Percentiles rank a stretch among this genome's conserved stretches.
These are phyloP conservation scores for Argentina silus DNA, from an alignment of 2,797 vertebrate genomes.

Conservation along the genomic window DNA sequence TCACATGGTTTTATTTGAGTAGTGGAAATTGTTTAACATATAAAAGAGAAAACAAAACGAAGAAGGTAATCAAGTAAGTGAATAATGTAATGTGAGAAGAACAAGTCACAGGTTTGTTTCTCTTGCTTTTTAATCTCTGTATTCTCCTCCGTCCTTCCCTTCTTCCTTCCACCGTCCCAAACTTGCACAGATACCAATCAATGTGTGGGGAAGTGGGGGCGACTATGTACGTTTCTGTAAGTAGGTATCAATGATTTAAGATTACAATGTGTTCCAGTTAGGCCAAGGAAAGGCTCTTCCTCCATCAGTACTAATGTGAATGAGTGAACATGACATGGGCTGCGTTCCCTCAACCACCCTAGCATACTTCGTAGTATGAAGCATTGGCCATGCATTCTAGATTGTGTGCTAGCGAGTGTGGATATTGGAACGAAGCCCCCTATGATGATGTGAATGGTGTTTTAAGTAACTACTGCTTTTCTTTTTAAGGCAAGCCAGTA, in stretches of 20 bases:
- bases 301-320: constrained; percentile 1
- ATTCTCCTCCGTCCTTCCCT: constrained; percentile 51
- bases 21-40: constrained; percentile 61
- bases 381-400: no score
- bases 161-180: constrained; percentile 56
- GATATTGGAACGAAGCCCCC: background rate
- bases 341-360: background rate
- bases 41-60: constrained; percentile 55
- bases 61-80: constrained; percentile 53
- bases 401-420: constrained; percentile 38
- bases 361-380: no score
- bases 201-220: constrained; percentile 57
- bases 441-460: constrained; percentile 43
- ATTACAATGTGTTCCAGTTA: constrained; percentile 11
- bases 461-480: background rate
- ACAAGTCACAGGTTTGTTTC: constrained; percentile 50
- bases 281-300: constrained; percentile 4
- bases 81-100: constrained; percentile 43
- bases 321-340: background rate
- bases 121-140: constrained; percentile 61
- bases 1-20: constrained; percentile 50
- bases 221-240: constrained; percentile 5
- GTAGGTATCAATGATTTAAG: background rate
- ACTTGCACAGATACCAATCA: constrained; percentile 63
- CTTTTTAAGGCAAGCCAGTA: constrained; percentile 42